Evolutionary conservation across 2,888 invertebrate genomes (phyloP).

Genomic region (Eumerus sabulonum): DNA sequence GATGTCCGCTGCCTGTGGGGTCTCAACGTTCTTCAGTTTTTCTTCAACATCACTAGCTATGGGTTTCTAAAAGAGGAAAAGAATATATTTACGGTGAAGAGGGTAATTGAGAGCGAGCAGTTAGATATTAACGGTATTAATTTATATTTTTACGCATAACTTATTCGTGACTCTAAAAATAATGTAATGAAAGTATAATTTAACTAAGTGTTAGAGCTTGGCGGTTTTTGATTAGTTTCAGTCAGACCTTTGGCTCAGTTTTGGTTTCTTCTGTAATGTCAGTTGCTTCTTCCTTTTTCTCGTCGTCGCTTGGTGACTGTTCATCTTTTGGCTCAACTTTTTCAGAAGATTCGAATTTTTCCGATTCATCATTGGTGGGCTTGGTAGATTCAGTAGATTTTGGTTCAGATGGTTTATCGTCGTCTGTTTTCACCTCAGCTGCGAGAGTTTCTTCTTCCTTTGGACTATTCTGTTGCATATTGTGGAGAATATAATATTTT

Average conservation of each 20-base stretch:
- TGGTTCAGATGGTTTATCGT: background rate
- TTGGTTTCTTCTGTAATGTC: conserved; percentile 29
- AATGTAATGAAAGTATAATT: too few species aligned
- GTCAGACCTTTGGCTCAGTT: conserved; percentile 45
- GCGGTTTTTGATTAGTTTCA: background rate
- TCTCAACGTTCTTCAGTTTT: conserved; percentile 40
- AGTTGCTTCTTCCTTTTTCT: conserved; percentile 43
- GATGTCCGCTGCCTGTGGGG: conserved; percentile 33
- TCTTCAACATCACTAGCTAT: conserved; percentile 60
- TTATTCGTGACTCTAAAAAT: too few species aligned
- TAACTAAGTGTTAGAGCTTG: too few species aligned
- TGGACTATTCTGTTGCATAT: background rate
- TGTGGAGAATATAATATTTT: background rate
- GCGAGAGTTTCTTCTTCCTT: background rate
- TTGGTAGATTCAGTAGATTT: background rate
- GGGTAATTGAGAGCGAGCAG: too few species aligned
- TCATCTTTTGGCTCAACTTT: conserved; percentile 31
- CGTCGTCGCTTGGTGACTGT: conserved; percentile 24
- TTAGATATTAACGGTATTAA: too few species aligned
- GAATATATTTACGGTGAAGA: background rate
- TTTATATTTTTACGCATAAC: too few species aligned
- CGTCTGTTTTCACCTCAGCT: conserved; percentile 3
- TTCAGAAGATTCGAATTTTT: conserved; percentile 5
- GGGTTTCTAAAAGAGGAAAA: conserved; percentile 51
- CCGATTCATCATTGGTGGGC: conserved; percentile 25